Evolutionary conservation across 1,140 invertebrate species (phyloP), one percentile per base, ranked within the genome.

Genomic region (Phenacoccus solenopsis): DNA sequence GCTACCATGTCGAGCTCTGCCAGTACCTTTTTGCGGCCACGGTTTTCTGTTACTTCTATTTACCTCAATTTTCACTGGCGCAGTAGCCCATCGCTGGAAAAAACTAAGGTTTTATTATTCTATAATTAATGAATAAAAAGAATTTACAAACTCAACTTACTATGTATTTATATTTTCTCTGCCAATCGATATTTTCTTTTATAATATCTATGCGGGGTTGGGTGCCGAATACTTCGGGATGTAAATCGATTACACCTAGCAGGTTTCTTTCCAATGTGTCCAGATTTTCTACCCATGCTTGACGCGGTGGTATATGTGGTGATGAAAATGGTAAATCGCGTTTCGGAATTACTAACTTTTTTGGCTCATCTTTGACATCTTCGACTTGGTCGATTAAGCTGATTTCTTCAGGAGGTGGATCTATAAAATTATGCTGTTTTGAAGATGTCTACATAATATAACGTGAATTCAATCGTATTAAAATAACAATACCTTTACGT

Each of bases 261-360:
- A 94, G 94, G 73, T 88, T 83, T 75, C 90, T 87, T 73, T 90
- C 83, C 10, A 89, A 76, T 0, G 88, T 87, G 76, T 92, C 86
- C 20, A 98, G 80, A 78, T 90, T 95, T 78, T 96, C 94, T 12
- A 98, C 82, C 95, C 95, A 98, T 24, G 88, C 90, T 82, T 98
- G 87, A 22, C 90, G 83, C 22, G 21, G 2, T 25, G 59, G 21
- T 27, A 64, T 24, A 24, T 25, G 25, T 64, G 59, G 59, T 16
- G 10, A 10, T 9, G 25, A 9, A 64, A 24, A 27, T 24, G 21
- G 22, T 24, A 64, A 22, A 2, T 25, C 3, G 12, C 59, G 21
- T 25, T 64, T 64, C 7, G 59, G 59, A 24, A 64, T 64, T 25
- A 10, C 21, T 4, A 27, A 24, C 22, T 24, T 25, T 16, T 10